Evolutionary conservation across 2,113 vertebrate species (phyloP).

Genomic region (Phrynosoma blainvillii): DNA sequence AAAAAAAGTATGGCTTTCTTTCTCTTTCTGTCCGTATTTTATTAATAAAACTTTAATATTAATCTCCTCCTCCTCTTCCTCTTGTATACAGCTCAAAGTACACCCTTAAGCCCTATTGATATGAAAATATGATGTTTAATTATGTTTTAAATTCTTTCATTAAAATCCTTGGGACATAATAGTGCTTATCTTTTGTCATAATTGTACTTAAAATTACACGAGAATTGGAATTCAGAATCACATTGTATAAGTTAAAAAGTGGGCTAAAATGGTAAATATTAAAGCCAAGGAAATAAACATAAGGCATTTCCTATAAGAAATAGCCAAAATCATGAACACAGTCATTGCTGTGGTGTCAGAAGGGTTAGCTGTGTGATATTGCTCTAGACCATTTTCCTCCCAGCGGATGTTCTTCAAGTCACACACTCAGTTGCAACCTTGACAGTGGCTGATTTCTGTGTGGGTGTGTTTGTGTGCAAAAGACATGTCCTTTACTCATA

Average conservation of each 20-base stretch:
- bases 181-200: background rate
- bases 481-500: background rate
- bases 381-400: background rate
- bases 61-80: background rate
- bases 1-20: background rate
- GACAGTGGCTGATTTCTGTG: background rate
- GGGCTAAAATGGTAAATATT: background rate
- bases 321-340: background rate
- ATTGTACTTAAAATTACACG: conserved; percentile 14
- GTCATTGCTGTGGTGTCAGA: background rate
- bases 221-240: background rate
- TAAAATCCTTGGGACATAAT: background rate
- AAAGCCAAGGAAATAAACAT: background rate
- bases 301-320: background rate
- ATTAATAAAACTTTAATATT: background rate
- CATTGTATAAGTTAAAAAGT: background rate
- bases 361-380: background rate
- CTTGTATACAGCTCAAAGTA: background rate
- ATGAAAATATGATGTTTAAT: background rate
- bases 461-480: background rate
- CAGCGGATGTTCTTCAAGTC: background rate
- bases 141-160: background rate
- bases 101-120: background rate
- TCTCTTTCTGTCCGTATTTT: background rate
- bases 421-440: background rate